Evolutionary conservation across 2,888 invertebrate genomes (phyloP), one percentile per base, ranked within the genome.

Genomic region (Caenorhabditis japonica): DNA sequence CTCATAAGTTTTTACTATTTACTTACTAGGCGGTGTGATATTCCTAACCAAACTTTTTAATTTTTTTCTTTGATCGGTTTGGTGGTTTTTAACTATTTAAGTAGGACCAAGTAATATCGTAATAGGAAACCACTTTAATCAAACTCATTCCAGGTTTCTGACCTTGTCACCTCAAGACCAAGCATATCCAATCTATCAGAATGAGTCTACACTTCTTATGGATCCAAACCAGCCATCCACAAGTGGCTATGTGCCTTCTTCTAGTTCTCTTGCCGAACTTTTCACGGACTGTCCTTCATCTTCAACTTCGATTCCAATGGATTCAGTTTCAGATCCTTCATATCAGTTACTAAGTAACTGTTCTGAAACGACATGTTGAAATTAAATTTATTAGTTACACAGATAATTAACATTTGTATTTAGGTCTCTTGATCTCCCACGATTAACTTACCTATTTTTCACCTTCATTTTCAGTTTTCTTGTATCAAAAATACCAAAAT

Each of bases 151-250:
- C 56, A 66, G 66, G 66, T 66, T 5, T 66, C 66, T 66, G 66
- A 66, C 23, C 55, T 66, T 51, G 23, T 58, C 56, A 66, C 66
- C 17, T 66, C 66, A 39, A 25, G 66, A 44, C 66, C 66, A 12
- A 56, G 56, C 44, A 56, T 66, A 10, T 51, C 66, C 56, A 41
- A 56, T 43, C n/a, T 66, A 51, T 66, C 66, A 49, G 66, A 66
- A 56, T 66, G 56, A 66, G 27, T 7, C 1, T 12, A 38, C 17
- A 4, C 47, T 34, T 17, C 25, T 64, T n/a, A 10, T 27, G 8
- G 17, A 27, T 4, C 27, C n/a, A n/a, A n/a, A n/a, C n/a, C n/a
- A n/a, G n/a, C n/a, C n/a, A n/a, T n/a, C n/a, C n/a, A n/a, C n/a
- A n/a, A n/a, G n/a, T n/a, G n/a, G n/a, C n/a, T n/a, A n/a, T n/a